Conservation (phyloP, 2,888 invertebrate species). For the Corythucha ciliata region DNA sequence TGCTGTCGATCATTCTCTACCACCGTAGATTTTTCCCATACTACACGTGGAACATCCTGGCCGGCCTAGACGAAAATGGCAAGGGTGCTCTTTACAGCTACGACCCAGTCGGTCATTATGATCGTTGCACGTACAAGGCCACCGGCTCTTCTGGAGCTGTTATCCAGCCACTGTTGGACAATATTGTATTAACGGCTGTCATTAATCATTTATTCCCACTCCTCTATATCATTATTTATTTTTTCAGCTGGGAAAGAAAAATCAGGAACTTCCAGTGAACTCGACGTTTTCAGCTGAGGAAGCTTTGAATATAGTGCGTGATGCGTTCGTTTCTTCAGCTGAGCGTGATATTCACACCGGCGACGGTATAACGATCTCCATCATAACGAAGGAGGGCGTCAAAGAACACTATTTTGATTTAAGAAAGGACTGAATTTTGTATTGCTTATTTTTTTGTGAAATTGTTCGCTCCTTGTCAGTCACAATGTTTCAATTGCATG, state of each 20-base stretch:
- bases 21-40: conserved; percentile 97
- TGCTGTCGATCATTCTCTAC: conserved; percentile 92
- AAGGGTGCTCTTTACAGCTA: conserved; percentile 93
- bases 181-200: conserved; percentile 53
- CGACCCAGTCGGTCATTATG: conserved; percentile 94
- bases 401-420: conserved; percentile 63
- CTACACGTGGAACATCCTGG: conserved; percentile 89
- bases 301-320: conserved; percentile 77
- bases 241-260: conserved; percentile 70
- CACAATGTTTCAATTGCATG: too few species aligned
- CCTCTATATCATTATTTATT: not conserved
- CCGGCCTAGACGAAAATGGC: conserved; percentile 85
- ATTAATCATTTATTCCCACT: not conserved
- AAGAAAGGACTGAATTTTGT: conserved; percentile 71
- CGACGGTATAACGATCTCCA: conserved; percentile 74
- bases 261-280: conserved; percentile 61
- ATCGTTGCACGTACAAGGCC: conserved; percentile 72
- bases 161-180: conserved; percentile 90
- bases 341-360: conserved; percentile 98
- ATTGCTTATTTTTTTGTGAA: conserved; percentile 21
- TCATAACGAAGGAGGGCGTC: conserved; percentile 81
- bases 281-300: conserved; percentile 63
- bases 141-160: conserved; percentile 85
- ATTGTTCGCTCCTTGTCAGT: too few species aligned
- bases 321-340: conserved; percentile 94